Conservation (phyloP, 2,797 vertebrate species). For the Acanthurus leucopareius region DNA sequence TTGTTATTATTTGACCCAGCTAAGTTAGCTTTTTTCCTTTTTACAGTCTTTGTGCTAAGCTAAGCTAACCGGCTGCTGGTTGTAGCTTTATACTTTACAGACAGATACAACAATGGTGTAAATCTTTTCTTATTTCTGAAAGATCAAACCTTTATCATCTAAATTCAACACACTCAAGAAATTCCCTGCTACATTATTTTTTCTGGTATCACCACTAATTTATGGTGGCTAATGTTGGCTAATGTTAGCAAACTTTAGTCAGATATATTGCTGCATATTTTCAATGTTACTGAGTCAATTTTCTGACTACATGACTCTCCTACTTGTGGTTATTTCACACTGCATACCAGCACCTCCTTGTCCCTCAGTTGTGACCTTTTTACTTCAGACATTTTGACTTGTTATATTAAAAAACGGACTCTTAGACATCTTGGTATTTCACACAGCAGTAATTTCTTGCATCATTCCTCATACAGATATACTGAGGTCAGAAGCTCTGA, state of each 20-base stretch:
- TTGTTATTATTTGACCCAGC: not conserved
- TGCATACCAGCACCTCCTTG: not conserved
- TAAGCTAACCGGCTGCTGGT: not conserved
- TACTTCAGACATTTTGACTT: slow-evolving; percentile 14
- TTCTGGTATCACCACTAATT: not conserved
- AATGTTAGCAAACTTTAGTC: not conserved
- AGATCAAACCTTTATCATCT: not conserved
- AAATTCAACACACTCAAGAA: not conserved
- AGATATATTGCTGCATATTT: not conserved
- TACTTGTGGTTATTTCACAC: not conserved
- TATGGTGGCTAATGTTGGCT: not conserved
- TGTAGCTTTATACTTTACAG: not conserved
- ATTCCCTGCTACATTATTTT: not conserved
- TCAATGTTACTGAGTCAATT: not conserved
- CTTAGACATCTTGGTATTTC: too few relatives aligned
- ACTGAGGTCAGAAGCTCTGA: too few relatives aligned
- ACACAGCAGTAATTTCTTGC: too few relatives aligned
- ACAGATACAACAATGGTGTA: not conserved
- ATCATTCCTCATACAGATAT: too few relatives aligned
- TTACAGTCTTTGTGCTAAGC: not conserved
- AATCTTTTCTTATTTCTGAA: not conserved
- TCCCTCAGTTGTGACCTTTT: not conserved
- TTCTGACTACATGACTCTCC: not conserved
- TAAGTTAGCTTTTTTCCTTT: not conserved
- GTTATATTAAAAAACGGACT: not conserved